Base-by-base conservation (phyloP, 2,113 vertebrate genomes). In the Oncorhynchus nerka region DNA sequence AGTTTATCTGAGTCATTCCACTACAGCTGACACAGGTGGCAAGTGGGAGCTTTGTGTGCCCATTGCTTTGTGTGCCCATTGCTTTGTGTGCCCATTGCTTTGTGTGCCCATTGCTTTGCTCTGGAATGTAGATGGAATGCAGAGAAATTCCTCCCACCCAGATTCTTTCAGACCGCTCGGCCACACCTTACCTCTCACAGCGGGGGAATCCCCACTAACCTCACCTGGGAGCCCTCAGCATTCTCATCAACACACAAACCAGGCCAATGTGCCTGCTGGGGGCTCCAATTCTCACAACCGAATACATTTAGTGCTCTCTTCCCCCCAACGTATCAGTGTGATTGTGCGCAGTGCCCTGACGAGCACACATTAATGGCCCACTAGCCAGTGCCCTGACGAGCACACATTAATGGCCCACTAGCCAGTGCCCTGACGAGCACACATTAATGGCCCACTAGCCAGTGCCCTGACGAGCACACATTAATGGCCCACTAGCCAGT, bases 81-180 rank as follows among this genome's bases (percentile, higher is more conserved):
- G 77, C 78, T 22, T 57, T 28, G 69, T n/a, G n/a, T n/a, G n/a
- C n/a, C n/a, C n/a, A n/a, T n/a, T n/a, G 68, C 19, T 22, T 22
- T 20, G 71, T 19, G 57, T 62, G 61, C 65, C 71, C 80, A 75
- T 9, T 57, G 77, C 78, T 22, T 57, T 28, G 69, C 70, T 79
- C 68, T 83, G 82, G 83, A 80, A 83, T 85, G 83, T 67, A 39
- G 61, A 62, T 78, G 85, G 87, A 89, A 89, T 85, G 87, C 68
- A 34, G 68, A 68, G 79, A 83, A 84, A 85, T 83, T 84, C 87
- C 81, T 83, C 75, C 80, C 57, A 79, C 68, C 51, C 73, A 61
- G 51, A 69, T 67, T 79, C 76, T 76, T 64, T 75, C 59, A 26
- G 71, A 26, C 67, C 26, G n/a, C 70, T 22, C 75, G 20, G 61